Evolutionary conservation across 2,113 vertebrate genomes (phyloP).

Genomic region (Vulpes ferrilata): DNA sequence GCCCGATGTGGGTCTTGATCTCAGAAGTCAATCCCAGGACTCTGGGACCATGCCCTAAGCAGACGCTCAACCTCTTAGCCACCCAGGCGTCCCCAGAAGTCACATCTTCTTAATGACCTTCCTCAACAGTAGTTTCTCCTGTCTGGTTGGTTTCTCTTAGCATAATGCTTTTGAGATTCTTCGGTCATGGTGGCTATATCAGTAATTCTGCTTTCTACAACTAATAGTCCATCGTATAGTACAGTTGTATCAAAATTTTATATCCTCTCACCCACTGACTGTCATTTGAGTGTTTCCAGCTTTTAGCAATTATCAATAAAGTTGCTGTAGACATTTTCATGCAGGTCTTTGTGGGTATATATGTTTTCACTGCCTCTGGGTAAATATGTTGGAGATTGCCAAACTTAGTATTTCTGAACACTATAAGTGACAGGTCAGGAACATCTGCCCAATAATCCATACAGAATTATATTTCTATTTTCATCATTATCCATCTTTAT

Average conservation of each 20-base stretch:
- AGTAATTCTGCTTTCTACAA: background rate
- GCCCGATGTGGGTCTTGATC: no score
- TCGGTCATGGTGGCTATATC: background rate
- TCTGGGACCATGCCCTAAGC: no score
- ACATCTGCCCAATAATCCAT: background rate
- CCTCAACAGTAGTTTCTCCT: background rate
- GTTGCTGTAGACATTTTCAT: background rate
- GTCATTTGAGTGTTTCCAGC: background rate
- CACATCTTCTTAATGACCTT: background rate
- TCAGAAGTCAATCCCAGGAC: no score
- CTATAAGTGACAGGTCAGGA: background rate
- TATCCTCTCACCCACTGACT: background rate
- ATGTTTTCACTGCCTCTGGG: background rate
- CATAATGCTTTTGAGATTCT: background rate
- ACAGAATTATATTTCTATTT: background rate
- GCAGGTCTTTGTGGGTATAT: background rate
- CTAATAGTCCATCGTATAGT: background rate
- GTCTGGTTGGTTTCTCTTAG: background rate
- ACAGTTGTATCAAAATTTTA: background rate
- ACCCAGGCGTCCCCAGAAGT: background rate
- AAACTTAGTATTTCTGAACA: background rate
- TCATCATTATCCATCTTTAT: background rate
- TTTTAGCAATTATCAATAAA: background rate
- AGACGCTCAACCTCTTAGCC: no score
- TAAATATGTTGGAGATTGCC: background rate